Evolutionary conservation across 2,113 vertebrate species (phyloP).

Genomic region (Hepsetus odoe): DNA sequence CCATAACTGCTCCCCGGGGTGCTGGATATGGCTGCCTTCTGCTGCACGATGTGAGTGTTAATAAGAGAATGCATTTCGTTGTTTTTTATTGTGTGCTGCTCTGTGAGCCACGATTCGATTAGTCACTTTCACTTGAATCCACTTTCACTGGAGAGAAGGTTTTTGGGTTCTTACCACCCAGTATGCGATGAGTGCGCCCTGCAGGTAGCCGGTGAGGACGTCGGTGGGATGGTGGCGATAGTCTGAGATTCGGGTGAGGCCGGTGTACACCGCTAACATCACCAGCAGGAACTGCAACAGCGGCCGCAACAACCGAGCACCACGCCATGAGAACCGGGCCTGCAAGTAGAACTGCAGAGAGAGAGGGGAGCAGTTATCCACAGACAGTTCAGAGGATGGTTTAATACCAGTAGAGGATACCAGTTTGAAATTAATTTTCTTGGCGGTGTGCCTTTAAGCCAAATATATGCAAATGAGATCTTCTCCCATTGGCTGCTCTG

Average conservation of each 20-base stretch:
- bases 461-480: no score
- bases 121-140: no score
- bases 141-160: background rate
- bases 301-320: constrained; percentile 74
- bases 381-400: background rate
- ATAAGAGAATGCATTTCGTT: no score
- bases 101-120: no score
- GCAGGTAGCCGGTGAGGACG: constrained; percentile 76
- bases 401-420: no score
- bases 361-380: background rate
- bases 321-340: constrained; percentile 76
- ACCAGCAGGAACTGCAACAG: constrained; percentile 79
- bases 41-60: no score
- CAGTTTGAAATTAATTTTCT: no score
- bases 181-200: constrained; percentile 81
- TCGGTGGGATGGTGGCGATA: constrained; percentile 79
- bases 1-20: no score
- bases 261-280: constrained; percentile 79
- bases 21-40: no score
- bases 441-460: no score
- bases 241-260: constrained; percentile 78
- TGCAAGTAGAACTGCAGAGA: constrained; percentile 79
- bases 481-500: no score
- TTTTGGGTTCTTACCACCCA: constrained; percentile 76
- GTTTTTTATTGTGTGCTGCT: no score